Evolutionary conservation across 2,888 invertebrate genomes (phyloP).

Genomic region (Sicus ferrugineus): DNA sequence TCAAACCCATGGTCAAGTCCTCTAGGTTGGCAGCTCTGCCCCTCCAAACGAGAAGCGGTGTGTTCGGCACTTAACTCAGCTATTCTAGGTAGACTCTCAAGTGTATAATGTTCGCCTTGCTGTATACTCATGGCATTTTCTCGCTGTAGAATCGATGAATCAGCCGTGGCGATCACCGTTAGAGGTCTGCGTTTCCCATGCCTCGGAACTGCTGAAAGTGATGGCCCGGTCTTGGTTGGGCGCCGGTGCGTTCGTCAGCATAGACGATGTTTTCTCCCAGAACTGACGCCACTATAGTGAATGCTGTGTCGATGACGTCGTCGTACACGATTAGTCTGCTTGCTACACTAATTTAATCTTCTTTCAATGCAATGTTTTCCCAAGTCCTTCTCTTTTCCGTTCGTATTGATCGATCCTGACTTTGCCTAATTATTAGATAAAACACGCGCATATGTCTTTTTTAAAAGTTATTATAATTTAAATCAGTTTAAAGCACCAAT

Average conservation of each 20-base stretch:
- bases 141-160: constrained; percentile 85
- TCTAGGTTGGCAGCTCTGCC: constrained; percentile 93
- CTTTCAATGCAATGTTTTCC: constrained; percentile 35
- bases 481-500: constrained; percentile 23
- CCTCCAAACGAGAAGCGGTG: constrained; percentile 92
- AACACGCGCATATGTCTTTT: constrained; percentile 31
- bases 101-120: not conserved
- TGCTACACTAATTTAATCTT: constrained; percentile 46
- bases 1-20: constrained; percentile 98
- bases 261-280: constrained; percentile 77
- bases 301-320: constrained; percentile 53
- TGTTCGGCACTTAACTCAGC: constrained; percentile 97
- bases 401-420: constrained; percentile 7
- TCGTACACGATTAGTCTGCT: constrained; percentile 48
- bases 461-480: constrained; percentile 34
- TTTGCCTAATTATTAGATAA: constrained; percentile 10
- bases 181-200: constrained; percentile 91
- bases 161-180: constrained; percentile 90
- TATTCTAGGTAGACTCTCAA: constrained; percentile 80
- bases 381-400: constrained; percentile 25
- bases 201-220: constrained; percentile 84
- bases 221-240: constrained; percentile 92
- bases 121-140: not conserved
- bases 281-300: constrained; percentile 62
- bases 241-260: constrained; percentile 93